Evolutionary conservation across 2,113 vertebrate species (phyloP).

Genomic region (Eonycteris spelaea): DNA sequence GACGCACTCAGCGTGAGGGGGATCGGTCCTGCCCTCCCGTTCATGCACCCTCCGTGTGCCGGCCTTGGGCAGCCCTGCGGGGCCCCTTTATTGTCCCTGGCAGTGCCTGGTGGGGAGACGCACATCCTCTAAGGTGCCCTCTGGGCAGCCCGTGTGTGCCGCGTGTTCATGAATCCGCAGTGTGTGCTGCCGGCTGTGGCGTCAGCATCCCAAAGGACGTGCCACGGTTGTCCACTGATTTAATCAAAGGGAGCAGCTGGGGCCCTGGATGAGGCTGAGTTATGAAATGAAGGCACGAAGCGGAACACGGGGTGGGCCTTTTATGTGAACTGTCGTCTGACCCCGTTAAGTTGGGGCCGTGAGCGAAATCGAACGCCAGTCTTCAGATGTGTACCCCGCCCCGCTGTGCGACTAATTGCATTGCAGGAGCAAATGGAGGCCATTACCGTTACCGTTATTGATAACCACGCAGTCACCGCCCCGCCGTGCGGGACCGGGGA

Average conservation of each 20-base stretch:
- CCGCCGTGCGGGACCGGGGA: rapidly evolving
- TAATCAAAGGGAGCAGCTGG: neutral
- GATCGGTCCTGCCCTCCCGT: too few species aligned
- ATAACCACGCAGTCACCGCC: neutral
- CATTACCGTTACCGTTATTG: neutral
- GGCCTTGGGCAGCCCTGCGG: rapidly evolving
- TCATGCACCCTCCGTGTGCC: rapidly evolving
- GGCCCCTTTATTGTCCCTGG: rapidly evolving
- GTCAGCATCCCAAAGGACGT: neutral
- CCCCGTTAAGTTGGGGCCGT: neutral
- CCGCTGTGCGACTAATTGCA: neutral
- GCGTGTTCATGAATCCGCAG: neutral
- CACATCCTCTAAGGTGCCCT: neutral
- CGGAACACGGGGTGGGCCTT: neutral
- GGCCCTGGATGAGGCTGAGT: neutral
- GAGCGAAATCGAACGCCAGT: neutral
- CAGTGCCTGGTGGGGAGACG: neutral
- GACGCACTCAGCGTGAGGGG: neutral
- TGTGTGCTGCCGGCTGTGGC: rapidly evolving
- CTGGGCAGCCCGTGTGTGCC: neutral
- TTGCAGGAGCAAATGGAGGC: neutral
- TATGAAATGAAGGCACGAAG: neutral
- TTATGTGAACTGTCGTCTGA: neutral
- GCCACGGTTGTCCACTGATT: neutral
- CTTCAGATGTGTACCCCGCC: rapidly evolving